Evolutionary conservation across 2,888 invertebrate species (phyloP).

Genomic region (Suillia variegata): DNA sequence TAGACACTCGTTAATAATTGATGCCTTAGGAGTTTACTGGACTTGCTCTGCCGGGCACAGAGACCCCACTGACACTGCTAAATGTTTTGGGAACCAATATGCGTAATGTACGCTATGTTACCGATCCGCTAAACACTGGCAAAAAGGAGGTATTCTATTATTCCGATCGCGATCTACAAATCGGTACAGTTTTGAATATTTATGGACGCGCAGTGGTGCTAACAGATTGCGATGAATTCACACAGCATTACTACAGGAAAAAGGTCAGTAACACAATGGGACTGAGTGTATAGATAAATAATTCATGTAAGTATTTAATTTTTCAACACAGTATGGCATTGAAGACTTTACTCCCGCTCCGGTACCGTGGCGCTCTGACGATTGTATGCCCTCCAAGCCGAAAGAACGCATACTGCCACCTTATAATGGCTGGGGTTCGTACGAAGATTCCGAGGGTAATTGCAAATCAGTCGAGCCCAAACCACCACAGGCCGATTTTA

Average conservation of each 20-base stretch:
- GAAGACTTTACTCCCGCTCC: constrained; percentile 51
- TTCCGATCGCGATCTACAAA: constrained; percentile 70
- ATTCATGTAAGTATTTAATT: neutral
- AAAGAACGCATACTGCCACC: constrained; percentile 69
- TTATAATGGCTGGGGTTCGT: constrained; percentile 89
- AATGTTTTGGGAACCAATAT: constrained; percentile 69
- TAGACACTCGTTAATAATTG: too few species aligned
- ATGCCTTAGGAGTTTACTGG: constrained; percentile 31
- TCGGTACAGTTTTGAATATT: constrained; percentile 81
- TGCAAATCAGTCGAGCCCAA: constrained; percentile 82
- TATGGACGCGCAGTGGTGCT: constrained; percentile 81
- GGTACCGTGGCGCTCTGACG: constrained; percentile 43
- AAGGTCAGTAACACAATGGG: too few species aligned
- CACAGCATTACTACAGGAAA: constrained; percentile 80
- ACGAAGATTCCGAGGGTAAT: constrained; percentile 88
- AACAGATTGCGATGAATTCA: constrained; percentile 84
- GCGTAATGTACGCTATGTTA: constrained; percentile 64
- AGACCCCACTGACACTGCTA: constrained; percentile 64
- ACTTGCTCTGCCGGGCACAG: constrained; percentile 62
- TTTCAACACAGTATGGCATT: constrained; percentile 57
- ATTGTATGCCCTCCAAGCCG: constrained; percentile 27
- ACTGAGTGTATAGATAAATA: neutral
- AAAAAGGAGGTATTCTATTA: constrained; percentile 55
- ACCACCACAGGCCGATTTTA: constrained; percentile 76
- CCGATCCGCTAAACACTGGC: constrained; percentile 67